phyloP scores from a whole-genome alignment of 2,797 vertebrate genomes.

The Gila robusta region DNA sequence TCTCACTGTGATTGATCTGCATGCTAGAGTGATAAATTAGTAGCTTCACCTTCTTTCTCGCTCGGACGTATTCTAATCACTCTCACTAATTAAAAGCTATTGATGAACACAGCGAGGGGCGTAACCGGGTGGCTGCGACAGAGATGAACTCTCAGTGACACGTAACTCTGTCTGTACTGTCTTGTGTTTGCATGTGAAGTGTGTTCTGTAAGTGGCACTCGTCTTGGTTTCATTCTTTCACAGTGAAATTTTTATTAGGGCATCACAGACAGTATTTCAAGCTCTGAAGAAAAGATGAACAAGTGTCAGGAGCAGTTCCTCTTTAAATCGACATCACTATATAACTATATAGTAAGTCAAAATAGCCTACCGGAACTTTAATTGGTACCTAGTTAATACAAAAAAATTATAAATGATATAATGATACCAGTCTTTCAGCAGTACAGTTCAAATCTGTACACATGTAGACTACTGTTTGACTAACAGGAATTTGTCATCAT shows the following conservation, averaged over 20 bases:
- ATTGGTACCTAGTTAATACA: neutral
- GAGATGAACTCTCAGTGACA: conserved; percentile 50
- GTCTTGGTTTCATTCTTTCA: neutral
- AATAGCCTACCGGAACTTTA: neutral
- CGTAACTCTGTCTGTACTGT: conserved; percentile 38
- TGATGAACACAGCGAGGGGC: conserved; percentile 68
- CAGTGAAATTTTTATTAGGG: neutral
- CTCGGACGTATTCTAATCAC: conserved; percentile 82
- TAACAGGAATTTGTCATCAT: too few species aligned
- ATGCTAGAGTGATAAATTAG: conserved; percentile 75
- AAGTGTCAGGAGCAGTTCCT: neutral
- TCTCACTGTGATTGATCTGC: conserved; percentile 84
- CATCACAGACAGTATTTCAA: neutral
- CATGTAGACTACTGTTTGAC: too few species aligned
- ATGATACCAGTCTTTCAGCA: too few species aligned
- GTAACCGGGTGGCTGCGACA: conserved; percentile 52
- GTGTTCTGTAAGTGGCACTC: conserved; percentile 9
- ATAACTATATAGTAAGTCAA: neutral
- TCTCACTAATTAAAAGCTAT: conserved; percentile 81
- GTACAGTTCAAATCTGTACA: too few species aligned
- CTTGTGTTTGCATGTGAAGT: neutral
- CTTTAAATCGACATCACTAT: neutral
- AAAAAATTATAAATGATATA: accelerated
- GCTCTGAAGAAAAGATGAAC: neutral
- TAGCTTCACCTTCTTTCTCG: conserved; percentile 77